A percentile compares a stretch with the other conserved stretches of the same genome.
Evolutionary conservation across 1,140 invertebrate species (phyloP).

Genomic region (Calephelis virginiensis): DNA sequence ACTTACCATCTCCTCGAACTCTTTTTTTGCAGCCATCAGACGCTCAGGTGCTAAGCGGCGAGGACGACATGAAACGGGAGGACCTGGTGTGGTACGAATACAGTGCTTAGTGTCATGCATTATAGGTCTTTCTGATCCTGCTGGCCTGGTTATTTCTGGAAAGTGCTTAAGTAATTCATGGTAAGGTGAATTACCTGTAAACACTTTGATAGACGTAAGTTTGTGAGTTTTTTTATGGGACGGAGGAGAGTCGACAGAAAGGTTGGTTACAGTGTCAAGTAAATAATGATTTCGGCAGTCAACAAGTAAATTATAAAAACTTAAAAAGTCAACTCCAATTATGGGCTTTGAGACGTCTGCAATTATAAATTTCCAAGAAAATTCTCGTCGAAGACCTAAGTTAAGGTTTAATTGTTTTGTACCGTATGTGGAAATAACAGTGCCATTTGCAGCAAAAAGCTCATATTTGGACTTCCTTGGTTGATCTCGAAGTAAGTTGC

Average conservation of each 20-base stretch:
- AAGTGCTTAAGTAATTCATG: constrained; percentile 1
- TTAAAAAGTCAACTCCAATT: constrained; percentile 5
- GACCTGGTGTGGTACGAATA: constrained; percentile 18
- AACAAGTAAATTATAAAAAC: constrained; percentile 6
- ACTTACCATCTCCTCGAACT: too few species aligned
- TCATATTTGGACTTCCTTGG: not conserved
- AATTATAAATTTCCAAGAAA: not conserved
- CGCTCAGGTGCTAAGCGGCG: constrained; percentile 7
- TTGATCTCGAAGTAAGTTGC: not conserved
- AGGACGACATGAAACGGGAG: constrained; percentile 10
- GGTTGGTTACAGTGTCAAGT: not conserved
- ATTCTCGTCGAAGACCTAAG: not conserved
- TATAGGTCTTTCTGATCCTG: constrained; percentile 6
- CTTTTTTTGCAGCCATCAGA: not conserved
- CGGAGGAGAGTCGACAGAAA: too few species aligned
- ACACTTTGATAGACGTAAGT: not conserved
- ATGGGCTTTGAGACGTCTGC: not conserved
- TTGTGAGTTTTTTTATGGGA: too few species aligned
- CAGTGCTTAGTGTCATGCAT: not conserved
- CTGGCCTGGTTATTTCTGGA: not conserved
- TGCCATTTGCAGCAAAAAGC: constrained; percentile 1
- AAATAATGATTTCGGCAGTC: not conserved
- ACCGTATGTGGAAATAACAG: not conserved
- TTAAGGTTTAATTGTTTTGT: not conserved
- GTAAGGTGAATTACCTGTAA: not conserved